Percentiles rank a stretch among this genome's conserved stretches.
Conservation (phyloP, 2,797 vertebrate species). For the Orientallactaga sibirica region DNA sequence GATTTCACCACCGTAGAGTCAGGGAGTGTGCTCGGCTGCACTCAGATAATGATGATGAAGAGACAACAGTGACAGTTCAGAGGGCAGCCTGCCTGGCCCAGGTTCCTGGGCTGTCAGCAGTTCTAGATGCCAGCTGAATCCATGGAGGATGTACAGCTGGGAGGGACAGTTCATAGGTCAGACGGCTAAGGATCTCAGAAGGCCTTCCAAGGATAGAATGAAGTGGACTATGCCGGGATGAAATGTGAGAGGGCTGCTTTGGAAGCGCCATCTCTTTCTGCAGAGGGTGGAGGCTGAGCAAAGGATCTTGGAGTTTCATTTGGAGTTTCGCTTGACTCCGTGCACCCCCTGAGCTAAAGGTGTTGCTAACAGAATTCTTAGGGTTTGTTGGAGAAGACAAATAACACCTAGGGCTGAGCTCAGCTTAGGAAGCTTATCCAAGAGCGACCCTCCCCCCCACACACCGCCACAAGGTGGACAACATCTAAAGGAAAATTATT, state of each 20-base stretch:
- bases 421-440: not conserved
- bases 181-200: slow-evolving; percentile 11
- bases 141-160: slow-evolving; percentile 10
- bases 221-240: not conserved
- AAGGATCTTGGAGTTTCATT: slow-evolving; percentile 60
- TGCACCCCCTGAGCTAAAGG: slow-evolving; percentile 3
- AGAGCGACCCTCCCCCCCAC: not conserved
- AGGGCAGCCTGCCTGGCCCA: slow-evolving; percentile 51
- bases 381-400: slow-evolving; percentile 2
- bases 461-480: not conserved
- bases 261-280: not conserved
- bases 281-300: not conserved
- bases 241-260: slow-evolving; percentile 20
- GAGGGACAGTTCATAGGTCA: slow-evolving; percentile 47
- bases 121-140: slow-evolving; percentile 19
- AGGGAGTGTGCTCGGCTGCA: not conserved
- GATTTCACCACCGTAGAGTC: not conserved
- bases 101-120: slow-evolving; percentile 54
- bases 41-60: not conserved
- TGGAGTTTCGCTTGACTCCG: slow-evolving; percentile 43
- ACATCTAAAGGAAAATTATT: not conserved
- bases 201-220: not conserved
- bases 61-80: not conserved
- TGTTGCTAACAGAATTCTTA: not conserved
- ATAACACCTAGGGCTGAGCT: not conserved